Conservation (phyloP, 1,140 invertebrate genomes). For the Coptotermes formosanus region DNA sequence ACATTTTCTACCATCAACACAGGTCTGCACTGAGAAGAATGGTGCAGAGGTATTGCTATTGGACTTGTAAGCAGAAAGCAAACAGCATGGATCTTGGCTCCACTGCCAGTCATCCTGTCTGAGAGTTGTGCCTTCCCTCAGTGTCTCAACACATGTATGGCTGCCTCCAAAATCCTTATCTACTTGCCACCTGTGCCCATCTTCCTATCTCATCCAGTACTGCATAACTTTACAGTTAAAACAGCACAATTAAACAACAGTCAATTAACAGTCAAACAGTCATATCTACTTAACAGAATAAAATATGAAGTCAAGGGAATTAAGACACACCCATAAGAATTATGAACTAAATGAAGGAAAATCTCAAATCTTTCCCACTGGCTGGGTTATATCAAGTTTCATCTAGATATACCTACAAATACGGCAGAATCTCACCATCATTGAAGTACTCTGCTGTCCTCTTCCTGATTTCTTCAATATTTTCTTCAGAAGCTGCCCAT, state of each 20-base stretch:
- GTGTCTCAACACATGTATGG: too few species aligned
- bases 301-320: background rate
- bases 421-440: constrained; percentile 28
- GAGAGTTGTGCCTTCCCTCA: too few species aligned
- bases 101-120: too few species aligned
- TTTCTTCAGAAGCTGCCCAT: constrained; percentile 88
- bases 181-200: too few species aligned
- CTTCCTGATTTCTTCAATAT: constrained; percentile 76
- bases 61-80: too few species aligned
- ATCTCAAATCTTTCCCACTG: background rate
- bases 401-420: background rate
- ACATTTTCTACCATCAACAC: too few species aligned
- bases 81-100: too few species aligned
- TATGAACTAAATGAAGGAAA: background rate
- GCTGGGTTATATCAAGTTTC: background rate
- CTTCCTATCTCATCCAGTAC: too few species aligned
- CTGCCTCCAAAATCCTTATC: too few species aligned
- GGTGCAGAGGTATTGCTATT: too few species aligned
- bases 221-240: background rate
- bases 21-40: too few species aligned
- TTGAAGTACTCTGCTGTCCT: constrained; percentile 75
- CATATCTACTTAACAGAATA: background rate
- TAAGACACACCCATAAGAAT: background rate
- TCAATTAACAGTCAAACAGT: background rate
- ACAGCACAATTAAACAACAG: background rate